Conservation (phyloP, 2,113 vertebrate species). For the Odocoileus hemionus region DNA sequence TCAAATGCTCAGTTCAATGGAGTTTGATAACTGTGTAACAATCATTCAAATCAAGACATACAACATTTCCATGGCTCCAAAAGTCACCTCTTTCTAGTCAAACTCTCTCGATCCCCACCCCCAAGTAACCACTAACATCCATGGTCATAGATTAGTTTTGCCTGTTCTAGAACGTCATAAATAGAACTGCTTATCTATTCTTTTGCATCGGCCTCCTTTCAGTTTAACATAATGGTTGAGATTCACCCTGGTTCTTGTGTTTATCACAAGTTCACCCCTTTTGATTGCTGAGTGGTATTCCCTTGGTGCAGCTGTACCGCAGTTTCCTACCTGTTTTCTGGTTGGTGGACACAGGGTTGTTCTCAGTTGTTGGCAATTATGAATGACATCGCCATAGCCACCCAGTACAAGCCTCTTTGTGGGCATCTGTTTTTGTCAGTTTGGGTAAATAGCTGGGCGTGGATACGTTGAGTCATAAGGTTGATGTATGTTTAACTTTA, state of each 20-base stretch:
- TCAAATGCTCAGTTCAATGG: not conserved
- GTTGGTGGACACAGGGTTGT: not conserved
- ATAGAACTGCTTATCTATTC: not conserved
- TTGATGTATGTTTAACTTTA: constrained; percentile 45
- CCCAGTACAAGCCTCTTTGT: not conserved
- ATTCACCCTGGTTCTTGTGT: not conserved
- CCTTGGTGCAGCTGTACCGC: not conserved
- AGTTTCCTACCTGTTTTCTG: not conserved
- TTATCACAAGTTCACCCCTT: not conserved
- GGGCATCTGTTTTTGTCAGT: constrained; percentile 6
- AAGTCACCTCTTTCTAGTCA: not conserved
- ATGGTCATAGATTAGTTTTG: not conserved
- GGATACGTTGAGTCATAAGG: not conserved
- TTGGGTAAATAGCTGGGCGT: constrained; percentile 38
- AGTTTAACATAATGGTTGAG: not conserved
- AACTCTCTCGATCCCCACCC: not conserved
- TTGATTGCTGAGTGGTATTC: not conserved
- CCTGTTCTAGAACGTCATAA: not conserved
- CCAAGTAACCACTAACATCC: not conserved
- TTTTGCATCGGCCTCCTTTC: not conserved
- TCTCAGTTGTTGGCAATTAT: not conserved
- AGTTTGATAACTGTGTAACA: not conserved
- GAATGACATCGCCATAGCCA: not conserved
- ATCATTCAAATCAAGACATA: not conserved
- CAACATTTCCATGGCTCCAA: not conserved